Evolutionary conservation across 2,888 invertebrate genomes (phyloP), one percentile per base, ranked within the genome.

Genomic region (Agapostemon virescens): DNA sequence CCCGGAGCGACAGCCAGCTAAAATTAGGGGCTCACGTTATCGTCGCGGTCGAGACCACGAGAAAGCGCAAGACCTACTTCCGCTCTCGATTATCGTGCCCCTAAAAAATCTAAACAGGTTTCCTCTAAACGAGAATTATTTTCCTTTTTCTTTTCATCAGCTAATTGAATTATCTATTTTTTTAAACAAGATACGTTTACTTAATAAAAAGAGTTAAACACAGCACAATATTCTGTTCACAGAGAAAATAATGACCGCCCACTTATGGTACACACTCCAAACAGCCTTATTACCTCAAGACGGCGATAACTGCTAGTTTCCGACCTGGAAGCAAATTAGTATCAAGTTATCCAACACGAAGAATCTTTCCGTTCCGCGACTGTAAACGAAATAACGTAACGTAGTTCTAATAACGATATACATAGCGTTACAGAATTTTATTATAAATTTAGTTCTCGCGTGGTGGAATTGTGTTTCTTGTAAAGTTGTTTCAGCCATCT

Each of bases 1-100:
- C 23, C 42, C 58, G 42, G 63, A 49, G 38, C n/a, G 52, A 75
- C 68, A 73, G 69, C 40, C 74, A 69, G 74, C 69, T 82, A 83
- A 83, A 83, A 77, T 83, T 83, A 79, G 74, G 71, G 20, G 15
- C 76, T 82, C 64, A 77, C 74, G 72, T 61, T 64, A 74, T 76
- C 63, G 33, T 38, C 61, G 17, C 6, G 3, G 33, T 36, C 52
- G 73, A n/a, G n/a, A 38, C 61, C 20, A 49, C 61, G 26, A 13
- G 61, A 33, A 52, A 36, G 58, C 26, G 42, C 42, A 15, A 77
- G 36, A 30, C 7, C 38, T 26, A 33, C 30, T 68, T 63, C 63
- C 42, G 66, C 15, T 33, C 26, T 26, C 26, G 42, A 36, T n/a
- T 26, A 36, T 4, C 6, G 11, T 13, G 55, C 17, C 15, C 15